Conservation (phyloP, 2,888 invertebrate genomes). For the Phasia obesa region DNA sequence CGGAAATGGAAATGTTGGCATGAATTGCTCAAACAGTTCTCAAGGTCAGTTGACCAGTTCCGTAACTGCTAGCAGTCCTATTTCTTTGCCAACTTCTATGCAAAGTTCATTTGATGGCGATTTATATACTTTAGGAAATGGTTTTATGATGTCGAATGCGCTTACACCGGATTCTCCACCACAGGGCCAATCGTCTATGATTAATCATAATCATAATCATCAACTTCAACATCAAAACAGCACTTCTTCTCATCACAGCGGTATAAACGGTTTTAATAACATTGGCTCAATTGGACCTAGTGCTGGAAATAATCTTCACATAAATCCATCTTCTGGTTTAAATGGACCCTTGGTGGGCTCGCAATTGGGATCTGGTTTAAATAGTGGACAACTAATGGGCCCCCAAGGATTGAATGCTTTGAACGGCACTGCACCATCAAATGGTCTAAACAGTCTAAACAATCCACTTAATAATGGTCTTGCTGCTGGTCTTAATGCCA, state of each 20-base stretch:
- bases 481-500: constrained; percentile 66
- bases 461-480: constrained; percentile 64
- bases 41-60: constrained; percentile 79
- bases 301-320: constrained; percentile 71
- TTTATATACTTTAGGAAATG: constrained; percentile 84
- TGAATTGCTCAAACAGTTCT: constrained; percentile 75
- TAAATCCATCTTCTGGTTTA: constrained; percentile 71
- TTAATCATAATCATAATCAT: constrained; percentile 73
- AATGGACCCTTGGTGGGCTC: constrained; percentile 65
- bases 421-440: constrained; percentile 59
- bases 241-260: constrained; percentile 60
- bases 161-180: constrained; percentile 82
- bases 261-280: constrained; percentile 65
- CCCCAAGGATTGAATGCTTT: constrained; percentile 69
- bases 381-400: constrained; percentile 61
- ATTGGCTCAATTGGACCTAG: constrained; percentile 71
- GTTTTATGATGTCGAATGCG: constrained; percentile 81
- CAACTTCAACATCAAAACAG: constrained; percentile 72
- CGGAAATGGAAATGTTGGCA: constrained; percentile 67
- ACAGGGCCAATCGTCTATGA: constrained; percentile 75
- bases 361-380: constrained; percentile 73
- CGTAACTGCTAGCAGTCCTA: constrained; percentile 86
- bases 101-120: constrained; percentile 92
- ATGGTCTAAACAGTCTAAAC: constrained; percentile 61
- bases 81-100: constrained; percentile 87